Evolutionary conservation across 2,797 vertebrate genomes (phyloP).

Genomic region (Myotis vivesi): DNA sequence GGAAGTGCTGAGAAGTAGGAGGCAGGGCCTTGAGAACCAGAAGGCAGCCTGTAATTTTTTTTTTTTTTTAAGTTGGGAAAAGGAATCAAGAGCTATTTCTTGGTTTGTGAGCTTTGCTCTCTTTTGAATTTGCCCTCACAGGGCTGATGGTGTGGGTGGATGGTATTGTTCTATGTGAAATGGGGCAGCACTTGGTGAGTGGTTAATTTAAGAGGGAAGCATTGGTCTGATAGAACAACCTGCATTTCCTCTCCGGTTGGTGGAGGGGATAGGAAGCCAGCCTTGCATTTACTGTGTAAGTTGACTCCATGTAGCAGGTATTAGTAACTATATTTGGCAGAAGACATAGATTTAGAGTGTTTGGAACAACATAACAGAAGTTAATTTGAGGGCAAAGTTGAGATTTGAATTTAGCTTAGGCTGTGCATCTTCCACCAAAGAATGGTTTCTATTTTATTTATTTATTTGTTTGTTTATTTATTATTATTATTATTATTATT

Average conservation of each 20-base stretch:
- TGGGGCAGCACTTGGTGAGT: slow-evolving; percentile 55
- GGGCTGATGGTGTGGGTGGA: slow-evolving; percentile 58
- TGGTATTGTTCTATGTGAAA: slow-evolving; percentile 47
- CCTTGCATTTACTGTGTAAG: background rate
- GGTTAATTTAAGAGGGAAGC: slow-evolving; percentile 55
- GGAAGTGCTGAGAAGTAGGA: background rate
- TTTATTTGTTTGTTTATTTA: background rate
- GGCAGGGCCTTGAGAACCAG: background rate
- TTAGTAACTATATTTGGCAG: background rate
- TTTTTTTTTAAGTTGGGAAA: slow-evolving; percentile 23
- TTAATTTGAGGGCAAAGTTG: background rate
- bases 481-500: background rate
- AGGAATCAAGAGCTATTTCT: slow-evolving; percentile 45
- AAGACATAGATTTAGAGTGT: background rate
- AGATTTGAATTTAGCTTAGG: background rate
- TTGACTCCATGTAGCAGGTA: background rate
- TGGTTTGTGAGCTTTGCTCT: slow-evolving; percentile 18
- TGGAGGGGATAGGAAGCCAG: background rate
- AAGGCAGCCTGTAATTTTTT: slow-evolving; percentile 49
- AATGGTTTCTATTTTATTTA: background rate
- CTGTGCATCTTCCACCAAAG: background rate
- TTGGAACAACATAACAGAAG: background rate
- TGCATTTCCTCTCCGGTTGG: background rate
- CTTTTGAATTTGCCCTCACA: slow-evolving; percentile 55
- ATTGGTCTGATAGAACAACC: slow-evolving; percentile 53